These are phyloP conservation scores for Sarcophaga carnaria DNA, from an alignment of 2,888 invertebrate genomes.

Conservation along the genomic window DNA sequence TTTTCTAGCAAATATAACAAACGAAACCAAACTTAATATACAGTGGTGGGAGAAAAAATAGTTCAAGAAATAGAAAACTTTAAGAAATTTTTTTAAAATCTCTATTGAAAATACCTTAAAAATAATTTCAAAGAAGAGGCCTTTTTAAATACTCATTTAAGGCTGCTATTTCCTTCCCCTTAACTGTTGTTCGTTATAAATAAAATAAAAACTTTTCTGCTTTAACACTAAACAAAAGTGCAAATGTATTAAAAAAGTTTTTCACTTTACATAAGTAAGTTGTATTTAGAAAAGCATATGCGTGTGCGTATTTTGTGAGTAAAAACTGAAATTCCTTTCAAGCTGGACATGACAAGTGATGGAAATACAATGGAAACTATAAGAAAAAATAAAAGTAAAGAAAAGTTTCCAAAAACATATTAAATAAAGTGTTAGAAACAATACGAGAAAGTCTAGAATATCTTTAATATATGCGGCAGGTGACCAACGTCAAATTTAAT, in stretches of 20 bases:
- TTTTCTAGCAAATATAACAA: background rate
- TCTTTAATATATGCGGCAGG: no score
- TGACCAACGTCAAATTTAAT: no score
- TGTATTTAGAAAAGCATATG: background rate
- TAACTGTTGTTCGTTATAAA: background rate
- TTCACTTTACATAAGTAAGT: background rate
- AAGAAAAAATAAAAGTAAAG: slow-evolving; percentile 7
- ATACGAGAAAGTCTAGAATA: no score
- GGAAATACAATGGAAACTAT: slow-evolving; percentile 32
- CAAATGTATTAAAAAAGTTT: slow-evolving; percentile 60
- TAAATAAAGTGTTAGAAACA: background rate
- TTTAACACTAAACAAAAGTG: slow-evolving; percentile 43
- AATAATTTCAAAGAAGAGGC: no score
- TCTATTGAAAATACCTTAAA: no score
- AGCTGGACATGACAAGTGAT: slow-evolving; percentile 64
- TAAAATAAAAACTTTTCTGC: slow-evolving; percentile 33
- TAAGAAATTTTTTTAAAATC: background rate
- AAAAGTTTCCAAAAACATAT: background rate
- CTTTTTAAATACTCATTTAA: background rate
- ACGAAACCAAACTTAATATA: background rate
- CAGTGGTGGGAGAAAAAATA: background rate
- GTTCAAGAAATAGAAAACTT: background rate
- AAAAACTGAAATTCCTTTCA: slow-evolving; percentile 42
- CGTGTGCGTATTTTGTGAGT: slow-evolving; percentile 6
- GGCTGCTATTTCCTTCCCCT: background rate